Conservation (phyloP, 1,140 invertebrate species). For the Rhopalosiphum maidis region DNA sequence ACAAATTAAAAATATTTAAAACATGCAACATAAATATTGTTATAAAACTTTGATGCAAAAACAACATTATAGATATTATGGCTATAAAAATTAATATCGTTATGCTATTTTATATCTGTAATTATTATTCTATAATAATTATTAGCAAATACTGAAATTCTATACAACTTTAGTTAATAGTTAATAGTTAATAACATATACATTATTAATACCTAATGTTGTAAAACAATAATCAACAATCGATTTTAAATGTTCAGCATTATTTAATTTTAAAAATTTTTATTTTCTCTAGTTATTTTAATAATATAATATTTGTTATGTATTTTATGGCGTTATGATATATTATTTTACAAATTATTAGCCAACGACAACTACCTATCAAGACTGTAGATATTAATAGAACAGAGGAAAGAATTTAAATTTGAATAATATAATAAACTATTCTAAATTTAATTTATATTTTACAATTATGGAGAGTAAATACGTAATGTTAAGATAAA, state of each 20-base stretch:
- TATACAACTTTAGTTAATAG: no score
- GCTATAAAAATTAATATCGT: no score
- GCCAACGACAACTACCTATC: no score
- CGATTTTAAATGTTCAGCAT: background rate
- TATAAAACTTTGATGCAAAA: no score
- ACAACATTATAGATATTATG: no score
- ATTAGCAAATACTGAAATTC: no score
- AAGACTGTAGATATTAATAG: background rate
- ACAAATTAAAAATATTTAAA: no score
- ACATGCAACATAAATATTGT: no score
- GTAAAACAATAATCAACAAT: background rate
- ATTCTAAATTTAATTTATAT: background rate
- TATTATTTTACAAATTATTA: background rate
- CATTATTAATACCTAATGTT: background rate
- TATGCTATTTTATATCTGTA: no score
- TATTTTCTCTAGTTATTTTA: background rate
- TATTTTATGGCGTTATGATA: background rate
- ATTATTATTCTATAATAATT: no score
- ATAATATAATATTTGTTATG: background rate
- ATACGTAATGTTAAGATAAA: background rate
- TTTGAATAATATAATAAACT: background rate
- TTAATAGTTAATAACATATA: no score
- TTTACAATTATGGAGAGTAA: background rate
- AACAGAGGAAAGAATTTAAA: background rate
- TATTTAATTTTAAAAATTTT: background rate